Evolutionary conservation across 2,797 vertebrate species (phyloP).

Genomic region (Vespertilio murinus): DNA sequence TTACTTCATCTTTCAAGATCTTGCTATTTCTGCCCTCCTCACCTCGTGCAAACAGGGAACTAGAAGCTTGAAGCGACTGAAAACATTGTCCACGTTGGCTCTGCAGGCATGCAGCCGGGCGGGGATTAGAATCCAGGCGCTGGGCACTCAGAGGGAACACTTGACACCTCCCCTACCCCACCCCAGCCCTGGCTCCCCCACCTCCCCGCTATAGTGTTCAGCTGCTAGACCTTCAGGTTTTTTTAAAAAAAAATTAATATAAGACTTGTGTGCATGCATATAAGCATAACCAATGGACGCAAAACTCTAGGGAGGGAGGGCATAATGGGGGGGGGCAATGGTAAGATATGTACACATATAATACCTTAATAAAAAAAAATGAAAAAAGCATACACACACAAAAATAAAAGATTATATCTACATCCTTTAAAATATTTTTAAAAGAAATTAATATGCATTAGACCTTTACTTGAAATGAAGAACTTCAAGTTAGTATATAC

Average conservation of each 20-base stretch:
- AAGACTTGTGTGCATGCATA: no score
- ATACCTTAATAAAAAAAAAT: no score
- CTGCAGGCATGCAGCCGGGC: not conserved
- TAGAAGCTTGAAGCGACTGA: not conserved
- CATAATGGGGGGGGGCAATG: no score
- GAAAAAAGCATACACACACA: no score
- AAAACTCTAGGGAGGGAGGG: no score
- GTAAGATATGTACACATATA: no score
- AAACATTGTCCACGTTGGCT: not conserved
- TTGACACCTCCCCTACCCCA: no score
- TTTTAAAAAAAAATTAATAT: no score
- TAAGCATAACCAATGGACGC: no score
- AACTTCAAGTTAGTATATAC: not conserved
- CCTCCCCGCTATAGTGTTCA: not conserved
- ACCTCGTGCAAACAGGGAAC: constrained; percentile 3
- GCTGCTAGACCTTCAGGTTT: not conserved
- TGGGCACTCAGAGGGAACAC: not conserved
- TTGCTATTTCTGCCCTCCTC: not conserved
- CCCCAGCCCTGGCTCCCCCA: no score
- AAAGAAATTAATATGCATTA: not conserved
- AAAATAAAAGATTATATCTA: no score
- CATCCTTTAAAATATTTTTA: no score
- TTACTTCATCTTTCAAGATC: not conserved
- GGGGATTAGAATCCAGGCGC: not conserved
- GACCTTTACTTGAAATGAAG: not conserved